Percentiles rank a stretch among this genome's conserved stretches.
Conservation (phyloP, 2,797 vertebrate species). For the Cetoscarus ocellatus region DNA sequence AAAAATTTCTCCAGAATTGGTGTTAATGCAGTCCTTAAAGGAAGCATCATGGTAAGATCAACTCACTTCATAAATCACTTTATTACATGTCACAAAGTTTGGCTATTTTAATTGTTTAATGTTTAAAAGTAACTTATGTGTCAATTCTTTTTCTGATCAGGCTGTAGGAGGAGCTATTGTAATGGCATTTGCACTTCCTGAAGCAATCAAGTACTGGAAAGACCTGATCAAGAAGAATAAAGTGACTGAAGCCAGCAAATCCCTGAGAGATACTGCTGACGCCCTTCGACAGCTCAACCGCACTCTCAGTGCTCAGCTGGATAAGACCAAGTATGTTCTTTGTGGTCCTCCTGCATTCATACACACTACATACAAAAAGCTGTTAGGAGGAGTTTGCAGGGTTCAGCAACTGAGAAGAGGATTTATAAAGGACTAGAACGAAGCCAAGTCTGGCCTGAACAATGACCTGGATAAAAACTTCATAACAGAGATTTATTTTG, state of each 20-base stretch:
- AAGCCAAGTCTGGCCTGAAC: too few relatives aligned
- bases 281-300: rapidly evolving
- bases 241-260: constrained; percentile 29
- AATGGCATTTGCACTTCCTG: background rate
- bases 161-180: constrained; percentile 8
- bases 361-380: too few relatives aligned
- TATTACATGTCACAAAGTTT: too few relatives aligned
- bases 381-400: too few relatives aligned
- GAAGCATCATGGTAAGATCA: background rate
- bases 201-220: constrained; percentile 1
- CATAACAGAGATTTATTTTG: too few relatives aligned
- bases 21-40: background rate
- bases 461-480: too few relatives aligned
- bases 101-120: too few relatives aligned
- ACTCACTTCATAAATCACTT: too few relatives aligned
- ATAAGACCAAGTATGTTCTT: background rate
- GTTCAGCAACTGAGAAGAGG: too few relatives aligned
- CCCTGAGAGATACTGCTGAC: constrained; percentile 8
- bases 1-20: background rate
- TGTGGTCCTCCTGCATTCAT: too few relatives aligned
- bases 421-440: too few relatives aligned
- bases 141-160: constrained; percentile 6
- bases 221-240: background rate
- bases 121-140: background rate
- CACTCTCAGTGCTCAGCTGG: background rate